Base-by-base conservation (phyloP, 2,797 vertebrate genomes). In the Typhlichthys subterraneus region DNA sequence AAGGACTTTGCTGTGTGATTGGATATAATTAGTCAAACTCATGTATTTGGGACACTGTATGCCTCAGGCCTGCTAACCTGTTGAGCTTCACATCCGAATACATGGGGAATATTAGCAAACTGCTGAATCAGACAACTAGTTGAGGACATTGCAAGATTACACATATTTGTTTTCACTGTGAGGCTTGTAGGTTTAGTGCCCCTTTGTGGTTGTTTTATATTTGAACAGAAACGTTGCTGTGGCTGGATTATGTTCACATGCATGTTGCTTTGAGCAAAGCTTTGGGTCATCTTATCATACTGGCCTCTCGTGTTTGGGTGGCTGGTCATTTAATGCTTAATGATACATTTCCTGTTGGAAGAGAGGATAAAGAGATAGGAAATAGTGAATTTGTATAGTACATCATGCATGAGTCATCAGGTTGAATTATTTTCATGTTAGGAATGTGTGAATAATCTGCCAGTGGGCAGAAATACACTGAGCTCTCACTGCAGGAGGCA, bases 61-160 rank as follows among this genome's bases (percentile, higher is more conserved):
- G 89, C 90, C 91, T 90, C 88, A 90, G 95, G 96, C 90, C 93
- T 92, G 80, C 86, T 92, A 96, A 91, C 95, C 95, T 94, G 84
- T 76, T 93, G 93, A 87, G 87, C 89, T 83, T 31, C 12, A 45
- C 58, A 80, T 61, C 54, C 53, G 52, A 45, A 67, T 23, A 23
- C 57, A 63, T 55, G 15, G 11, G 23, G 52, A 53, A 42, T 46
- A 10, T 45, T 29, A 19, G 1, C 5, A 48, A 57, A 56, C 48
- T 14, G 49, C 6, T n/a, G 57, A 33, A 15, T 49, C 31, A 45
- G 13, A 52, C 17, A 12, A 11, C 9, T 8, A 5, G 31, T 23
- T 2, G 23, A 23, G 17, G 17, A 19, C 17, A 19, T 19, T 19
- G 17, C 17, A 19, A 19, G 17, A 19, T 19, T 19, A 19, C 17